phyloP scores from a whole-genome alignment of 2,888 invertebrate species.

The Poecilobothrus nobilitatus region DNA sequence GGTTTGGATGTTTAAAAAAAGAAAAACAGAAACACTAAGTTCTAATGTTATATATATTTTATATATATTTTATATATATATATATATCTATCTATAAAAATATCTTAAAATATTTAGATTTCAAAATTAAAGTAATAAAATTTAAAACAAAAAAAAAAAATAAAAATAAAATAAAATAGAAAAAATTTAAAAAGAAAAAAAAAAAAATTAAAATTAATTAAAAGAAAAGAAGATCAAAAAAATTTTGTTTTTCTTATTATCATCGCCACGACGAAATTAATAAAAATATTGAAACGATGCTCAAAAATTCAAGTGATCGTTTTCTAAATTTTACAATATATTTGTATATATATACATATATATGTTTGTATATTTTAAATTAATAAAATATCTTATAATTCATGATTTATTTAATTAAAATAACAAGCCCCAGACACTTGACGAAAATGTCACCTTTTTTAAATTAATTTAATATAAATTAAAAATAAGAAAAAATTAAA shows the following conservation, averaged over 20 bases:
- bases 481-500: too few relatives aligned
- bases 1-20: not conserved
- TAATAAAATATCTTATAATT: too few relatives aligned
- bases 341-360: too few relatives aligned
- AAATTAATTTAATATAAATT: slow-evolving; percentile 5
- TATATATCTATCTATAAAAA: too few relatives aligned
- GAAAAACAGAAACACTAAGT: not conserved
- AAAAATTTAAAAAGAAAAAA: slow-evolving; percentile 1
- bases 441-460: slow-evolving; percentile 31
- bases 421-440: slow-evolving; percentile 40
- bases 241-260: slow-evolving; percentile 21
- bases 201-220: slow-evolving; percentile 24
- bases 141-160: not conserved
- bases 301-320: slow-evolving; percentile 45
- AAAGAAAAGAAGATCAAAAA: slow-evolving; percentile 28
- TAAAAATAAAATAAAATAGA: not conserved
- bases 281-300: slow-evolving; percentile 45
- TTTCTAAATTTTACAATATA: slow-evolving; percentile 9
- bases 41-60: too few relatives aligned
- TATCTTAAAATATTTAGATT: too few relatives aligned
- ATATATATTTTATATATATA: too few relatives aligned
- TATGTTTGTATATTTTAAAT: too few relatives aligned
- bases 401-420: too few relatives aligned
- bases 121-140: too few relatives aligned
- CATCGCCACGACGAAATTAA: slow-evolving; percentile 17